A percentile compares a stretch with the other conserved stretches of the same genome.
These are phyloP conservation scores for Cheilosia vernalis DNA, from an alignment of 2,888 invertebrate species.

Conservation along the genomic window DNA sequence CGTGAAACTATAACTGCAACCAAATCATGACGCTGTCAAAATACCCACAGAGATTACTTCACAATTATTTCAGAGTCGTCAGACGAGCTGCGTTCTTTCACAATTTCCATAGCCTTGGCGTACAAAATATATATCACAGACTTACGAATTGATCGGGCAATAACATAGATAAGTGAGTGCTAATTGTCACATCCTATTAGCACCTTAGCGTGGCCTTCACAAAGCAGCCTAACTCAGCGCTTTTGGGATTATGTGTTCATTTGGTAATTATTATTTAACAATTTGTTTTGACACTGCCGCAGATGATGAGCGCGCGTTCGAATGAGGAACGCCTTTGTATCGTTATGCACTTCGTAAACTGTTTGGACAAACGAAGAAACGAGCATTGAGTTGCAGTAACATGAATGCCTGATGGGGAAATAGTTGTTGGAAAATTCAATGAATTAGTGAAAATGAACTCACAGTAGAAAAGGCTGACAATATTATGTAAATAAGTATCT, in stretches of 20 bases:
- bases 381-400: too few species aligned
- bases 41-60: too few species aligned
- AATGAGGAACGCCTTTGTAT: not conserved
- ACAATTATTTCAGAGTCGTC: not conserved
- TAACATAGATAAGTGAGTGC: constrained; percentile 6
- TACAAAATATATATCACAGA: not conserved
- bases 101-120: constrained; percentile 1
- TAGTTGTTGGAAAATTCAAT: too few species aligned
- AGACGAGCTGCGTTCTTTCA: constrained; percentile 4
- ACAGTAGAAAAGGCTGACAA: too few species aligned
- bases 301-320: not conserved
- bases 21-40: too few species aligned
- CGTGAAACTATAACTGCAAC: too few species aligned
- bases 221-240: constrained; percentile 6
- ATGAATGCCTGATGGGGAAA: too few species aligned
- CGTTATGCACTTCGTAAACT: not conserved
- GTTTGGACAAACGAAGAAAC: not conserved
- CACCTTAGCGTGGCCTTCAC: constrained; percentile 39
- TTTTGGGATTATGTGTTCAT: not conserved
- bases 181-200: constrained; percentile 47
- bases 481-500: too few species aligned
- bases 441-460: too few species aligned
- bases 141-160: constrained; percentile 3
- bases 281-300: not conserved
- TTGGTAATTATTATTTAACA: constrained; percentile 46